These are phyloP conservation scores for Agapostemon virescens DNA, from an alignment of 2,888 invertebrate genomes.

Conservation along the genomic window DNA sequence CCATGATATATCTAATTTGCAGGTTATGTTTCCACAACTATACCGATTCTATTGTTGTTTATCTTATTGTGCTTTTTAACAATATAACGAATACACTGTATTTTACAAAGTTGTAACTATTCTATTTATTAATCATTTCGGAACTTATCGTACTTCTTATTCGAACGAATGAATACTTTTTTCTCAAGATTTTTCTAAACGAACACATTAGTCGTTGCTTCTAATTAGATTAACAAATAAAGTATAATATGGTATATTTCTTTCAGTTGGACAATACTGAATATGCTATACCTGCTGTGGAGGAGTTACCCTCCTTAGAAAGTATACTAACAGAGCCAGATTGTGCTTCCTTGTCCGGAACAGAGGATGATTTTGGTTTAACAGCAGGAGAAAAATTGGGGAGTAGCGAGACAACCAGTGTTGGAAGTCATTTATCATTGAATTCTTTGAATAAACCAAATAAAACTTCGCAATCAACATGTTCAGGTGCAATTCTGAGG, in stretches of 20 bases:
- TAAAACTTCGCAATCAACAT: slow-evolving; percentile 77
- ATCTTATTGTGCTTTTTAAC: not conserved
- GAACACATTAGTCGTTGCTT: not conserved
- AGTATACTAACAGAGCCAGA: slow-evolving; percentile 90
- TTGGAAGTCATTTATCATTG: slow-evolving; percentile 82
- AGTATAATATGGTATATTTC: slow-evolving; percentile 10
- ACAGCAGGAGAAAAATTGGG: slow-evolving; percentile 73
- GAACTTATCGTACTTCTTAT: not conserved
- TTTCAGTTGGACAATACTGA: slow-evolving; percentile 90
- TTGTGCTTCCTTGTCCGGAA: slow-evolving; percentile 84
- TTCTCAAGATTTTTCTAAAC: not conserved
- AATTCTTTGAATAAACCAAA: slow-evolving; percentile 77
- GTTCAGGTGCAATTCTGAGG: slow-evolving; percentile 86
- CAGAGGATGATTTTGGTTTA: slow-evolving; percentile 79
- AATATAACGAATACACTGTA: not conserved
- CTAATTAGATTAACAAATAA: slow-evolving; percentile 14
- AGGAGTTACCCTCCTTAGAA: slow-evolving; percentile 88
- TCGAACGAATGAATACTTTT: not conserved
- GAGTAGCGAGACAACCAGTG: slow-evolving; percentile 82
- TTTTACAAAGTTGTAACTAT: not conserved
- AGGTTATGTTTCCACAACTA: slow-evolving; percentile 47
- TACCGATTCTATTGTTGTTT: slow-evolving; percentile 12
- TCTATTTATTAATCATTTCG: not conserved
- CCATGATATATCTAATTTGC: slow-evolving; percentile 1
- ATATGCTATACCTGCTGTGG: slow-evolving; percentile 89